phyloP scores from a whole-genome alignment of 2,113 vertebrate species.

The Aspidoscelis tigris region DNA sequence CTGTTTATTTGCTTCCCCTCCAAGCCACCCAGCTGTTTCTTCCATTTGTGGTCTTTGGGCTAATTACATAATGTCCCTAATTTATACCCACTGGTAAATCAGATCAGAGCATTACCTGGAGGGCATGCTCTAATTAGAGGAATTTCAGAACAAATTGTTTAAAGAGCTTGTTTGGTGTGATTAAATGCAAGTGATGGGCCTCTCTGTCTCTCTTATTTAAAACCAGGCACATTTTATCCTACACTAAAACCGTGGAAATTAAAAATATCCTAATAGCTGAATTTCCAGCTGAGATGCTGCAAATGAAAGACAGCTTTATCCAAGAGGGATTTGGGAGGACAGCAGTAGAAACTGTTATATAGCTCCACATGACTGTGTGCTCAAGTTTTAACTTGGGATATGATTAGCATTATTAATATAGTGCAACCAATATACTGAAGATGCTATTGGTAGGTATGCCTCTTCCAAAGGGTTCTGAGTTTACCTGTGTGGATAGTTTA shows the following conservation, averaged over 20 bases:
- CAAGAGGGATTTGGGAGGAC: constrained; percentile 48
- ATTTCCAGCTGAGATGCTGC: constrained; percentile 66
- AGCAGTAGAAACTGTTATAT: constrained; percentile 15
- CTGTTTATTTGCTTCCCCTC: constrained; percentile 71
- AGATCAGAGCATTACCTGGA: constrained; percentile 81
- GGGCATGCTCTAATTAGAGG: constrained; percentile 81
- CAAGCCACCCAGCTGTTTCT: constrained; percentile 76
- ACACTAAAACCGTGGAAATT: constrained; percentile 54
- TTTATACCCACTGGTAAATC: constrained; percentile 82
- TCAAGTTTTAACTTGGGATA: not conserved
- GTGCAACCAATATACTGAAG: not conserved
- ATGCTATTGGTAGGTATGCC: not conserved
- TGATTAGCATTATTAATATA: not conserved
- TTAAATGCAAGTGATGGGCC: constrained; percentile 71
- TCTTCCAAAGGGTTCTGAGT: not conserved
- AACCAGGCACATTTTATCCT: constrained; percentile 68
- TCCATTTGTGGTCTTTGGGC: constrained; percentile 77
- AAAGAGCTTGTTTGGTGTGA: constrained; percentile 79
- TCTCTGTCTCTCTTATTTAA: constrained; percentile 25
- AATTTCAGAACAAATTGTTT: constrained; percentile 82
- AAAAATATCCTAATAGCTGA: constrained; percentile 35
- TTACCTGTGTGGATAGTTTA: not conserved
- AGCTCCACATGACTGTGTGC: constrained; percentile 34
- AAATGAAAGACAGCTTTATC: constrained; percentile 47
- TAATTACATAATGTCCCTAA: constrained; percentile 85